Evolutionary conservation across 2,797 vertebrate species (phyloP), one percentile per base, ranked within the genome.

Genomic region (Syngnathus rostellatus): DNA sequence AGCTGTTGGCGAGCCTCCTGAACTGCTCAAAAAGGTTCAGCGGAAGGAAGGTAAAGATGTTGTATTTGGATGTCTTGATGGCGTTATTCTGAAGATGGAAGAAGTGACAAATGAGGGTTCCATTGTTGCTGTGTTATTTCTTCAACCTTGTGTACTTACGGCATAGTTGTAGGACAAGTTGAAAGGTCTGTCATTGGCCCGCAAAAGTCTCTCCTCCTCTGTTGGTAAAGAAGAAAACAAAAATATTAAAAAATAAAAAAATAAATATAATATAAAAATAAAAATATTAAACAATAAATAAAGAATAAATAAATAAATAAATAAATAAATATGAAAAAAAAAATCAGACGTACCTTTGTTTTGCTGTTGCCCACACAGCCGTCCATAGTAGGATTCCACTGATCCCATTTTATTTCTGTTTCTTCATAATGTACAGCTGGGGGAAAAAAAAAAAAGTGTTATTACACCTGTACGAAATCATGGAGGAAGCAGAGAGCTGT

Each of bases 11-110:
- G 48, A 97, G 88, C 71, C 95, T 90, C 86, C 91, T 92, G 79
- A 98, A 94, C 89, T 98, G 95, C 81, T 97, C 94, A 31, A 98
- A 97, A 40, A 98, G 88, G 86, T 97, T 98, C 68, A 94, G 86
- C 6, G 95, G 95, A 72, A 98, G 89, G 86, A 98, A 98, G 78
- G 91, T 94, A 81, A 97, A 83, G 68, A 93, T 14, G 72, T 90
- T 96, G 81, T 98, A 98, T 72, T 95, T 98, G 1, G 93, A 94
- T 8, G 96, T 98, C 83, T 92, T 94, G 86, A 99, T 95, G 76
- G 91, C 84, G 70, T 99, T 99, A 79, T 92, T 89, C 95, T 98
- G 85, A 51, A 78, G 62, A 17, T 71, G 76, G 74, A 2, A 40
- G 50, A 25, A 58, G 12, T 57, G 5, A 25, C 11, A 62, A 1